A percentile compares a stretch with the other conserved stretches of the same genome.
Conservation (phyloP, 1,140 invertebrate genomes). For the Drosophila nigromelanica region DNA sequence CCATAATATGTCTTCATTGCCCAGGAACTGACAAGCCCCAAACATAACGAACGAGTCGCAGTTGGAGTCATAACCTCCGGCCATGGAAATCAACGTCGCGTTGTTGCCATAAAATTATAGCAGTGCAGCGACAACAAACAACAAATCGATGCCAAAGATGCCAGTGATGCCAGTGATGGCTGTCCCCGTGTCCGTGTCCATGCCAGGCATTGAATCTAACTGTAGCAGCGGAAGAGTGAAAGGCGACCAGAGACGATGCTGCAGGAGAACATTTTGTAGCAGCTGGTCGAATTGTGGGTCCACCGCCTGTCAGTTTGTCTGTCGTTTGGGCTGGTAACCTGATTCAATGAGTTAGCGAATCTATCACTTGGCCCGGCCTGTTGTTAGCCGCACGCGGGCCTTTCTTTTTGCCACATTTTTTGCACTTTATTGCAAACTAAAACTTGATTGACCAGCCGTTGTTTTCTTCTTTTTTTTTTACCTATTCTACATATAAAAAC, state of each 20-base stretch:
- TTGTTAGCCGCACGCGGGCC: conserved; percentile 44
- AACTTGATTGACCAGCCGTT: conserved; percentile 66
- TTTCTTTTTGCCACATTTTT: conserved; percentile 63
- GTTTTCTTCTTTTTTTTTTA: conserved; percentile 29
- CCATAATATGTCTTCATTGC: conserved; percentile 68
- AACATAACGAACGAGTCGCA: conserved; percentile 31
- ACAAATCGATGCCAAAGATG: conserved; percentile 50
- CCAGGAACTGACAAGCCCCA: conserved; percentile 43
- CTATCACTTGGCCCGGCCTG: conserved; percentile 49
- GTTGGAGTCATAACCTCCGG: conserved; percentile 42
- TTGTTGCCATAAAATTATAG: conserved; percentile 52
- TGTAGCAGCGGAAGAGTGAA: conserved; percentile 60
- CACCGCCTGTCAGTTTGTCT: conserved; percentile 14
- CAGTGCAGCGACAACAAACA: conserved; percentile 41
- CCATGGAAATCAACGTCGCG: conserved; percentile 61
- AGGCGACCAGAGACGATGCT: conserved; percentile 32
- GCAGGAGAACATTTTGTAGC: conserved; percentile 31
- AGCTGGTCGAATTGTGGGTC: conserved; percentile 53
- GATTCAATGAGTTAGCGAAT: conserved; percentile 65
- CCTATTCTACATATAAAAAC: conserved; percentile 37
- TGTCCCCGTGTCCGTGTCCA: background rate
- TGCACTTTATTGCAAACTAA: conserved; percentile 37
- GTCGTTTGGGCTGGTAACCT: conserved; percentile 57
- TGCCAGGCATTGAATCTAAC: conserved; percentile 12
- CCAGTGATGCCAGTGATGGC: conserved; percentile 10